Conservation (phyloP, 2,113 vertebrate species). For the Salvelinus alpinus region DNA sequence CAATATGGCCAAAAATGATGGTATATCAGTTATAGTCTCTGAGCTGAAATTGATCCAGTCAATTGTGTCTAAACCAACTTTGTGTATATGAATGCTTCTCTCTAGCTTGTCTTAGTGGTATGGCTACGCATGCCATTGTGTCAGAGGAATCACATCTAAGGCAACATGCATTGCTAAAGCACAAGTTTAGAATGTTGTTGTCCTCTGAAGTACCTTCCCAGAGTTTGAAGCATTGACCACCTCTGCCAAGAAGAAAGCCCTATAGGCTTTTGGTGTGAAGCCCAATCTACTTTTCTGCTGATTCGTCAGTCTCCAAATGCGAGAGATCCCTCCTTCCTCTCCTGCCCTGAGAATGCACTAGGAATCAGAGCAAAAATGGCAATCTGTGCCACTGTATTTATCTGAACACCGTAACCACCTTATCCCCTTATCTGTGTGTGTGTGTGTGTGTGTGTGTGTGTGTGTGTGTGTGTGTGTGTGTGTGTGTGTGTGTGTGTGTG, state of each 20-base stretch:
- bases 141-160: not conserved
- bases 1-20: too few relatives aligned
- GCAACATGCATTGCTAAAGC: slow-evolving; percentile 9
- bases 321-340: not conserved
- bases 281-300: slow-evolving; percentile 18
- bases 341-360: not conserved
- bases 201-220: slow-evolving; percentile 2
- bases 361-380: not conserved
- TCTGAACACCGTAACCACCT: not conserved
- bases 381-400: not conserved
- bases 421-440: not conserved
- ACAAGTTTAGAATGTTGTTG: not conserved
- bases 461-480: not conserved
- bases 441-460: not conserved
- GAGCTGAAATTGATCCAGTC: too few relatives aligned
- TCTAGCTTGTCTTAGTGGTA: too few relatives aligned
- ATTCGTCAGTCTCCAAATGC: slow-evolving; percentile 7
- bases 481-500: too few relatives aligned
- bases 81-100: too few relatives aligned
- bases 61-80: too few relatives aligned
- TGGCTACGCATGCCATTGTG: not conserved
- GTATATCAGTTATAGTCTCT: too few relatives aligned
- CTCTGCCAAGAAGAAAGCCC: slow-evolving; percentile 6
- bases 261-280: slow-evolving; percentile 5
- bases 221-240: not conserved